phyloP scores from a whole-genome alignment of 35 echinoderm and acorn worm species.

The Chiridota heheva region DNA sequence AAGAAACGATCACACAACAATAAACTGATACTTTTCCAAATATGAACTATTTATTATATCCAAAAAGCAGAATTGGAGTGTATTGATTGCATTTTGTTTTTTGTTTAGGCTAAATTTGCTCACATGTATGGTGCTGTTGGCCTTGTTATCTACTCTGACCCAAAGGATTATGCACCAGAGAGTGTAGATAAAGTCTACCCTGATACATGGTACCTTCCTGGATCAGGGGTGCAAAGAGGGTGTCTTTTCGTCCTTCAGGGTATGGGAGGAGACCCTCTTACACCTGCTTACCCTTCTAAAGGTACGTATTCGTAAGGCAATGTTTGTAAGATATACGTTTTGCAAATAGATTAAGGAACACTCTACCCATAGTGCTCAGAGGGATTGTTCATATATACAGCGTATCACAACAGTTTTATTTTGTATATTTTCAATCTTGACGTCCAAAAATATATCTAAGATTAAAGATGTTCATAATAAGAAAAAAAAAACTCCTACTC shows the following conservation, averaged over 20 bases:
- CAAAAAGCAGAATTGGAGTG: background rate
- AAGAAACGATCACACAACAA: background rate
- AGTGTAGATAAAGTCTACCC: constrained; percentile 61
- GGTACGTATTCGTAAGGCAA: constrained; percentile 21
- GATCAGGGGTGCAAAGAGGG: constrained; percentile 69
- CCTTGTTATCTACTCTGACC: constrained; percentile 77
- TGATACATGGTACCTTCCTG: constrained; percentile 50
- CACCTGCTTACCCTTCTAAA: constrained; percentile 76
- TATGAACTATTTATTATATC: background rate
- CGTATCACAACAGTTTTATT: no score
- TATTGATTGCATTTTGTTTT: background rate
- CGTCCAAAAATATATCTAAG: no score
- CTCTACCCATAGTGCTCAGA: no score
- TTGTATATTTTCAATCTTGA: no score
- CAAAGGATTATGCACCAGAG: constrained; percentile 36
- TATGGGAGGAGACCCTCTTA: constrained; percentile 81
- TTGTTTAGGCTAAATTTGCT: constrained; percentile 11
- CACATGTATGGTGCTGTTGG: constrained; percentile 65
- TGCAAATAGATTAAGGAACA: no score
- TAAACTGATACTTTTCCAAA: background rate
- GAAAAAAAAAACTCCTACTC: no score
- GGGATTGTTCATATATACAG: no score
- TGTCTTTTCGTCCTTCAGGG: constrained; percentile 34
- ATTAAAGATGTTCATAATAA: no score
- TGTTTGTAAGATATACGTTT: no score